Conservation (phyloP, 2,113 vertebrate genomes). For the Fregetta grallaria region DNA sequence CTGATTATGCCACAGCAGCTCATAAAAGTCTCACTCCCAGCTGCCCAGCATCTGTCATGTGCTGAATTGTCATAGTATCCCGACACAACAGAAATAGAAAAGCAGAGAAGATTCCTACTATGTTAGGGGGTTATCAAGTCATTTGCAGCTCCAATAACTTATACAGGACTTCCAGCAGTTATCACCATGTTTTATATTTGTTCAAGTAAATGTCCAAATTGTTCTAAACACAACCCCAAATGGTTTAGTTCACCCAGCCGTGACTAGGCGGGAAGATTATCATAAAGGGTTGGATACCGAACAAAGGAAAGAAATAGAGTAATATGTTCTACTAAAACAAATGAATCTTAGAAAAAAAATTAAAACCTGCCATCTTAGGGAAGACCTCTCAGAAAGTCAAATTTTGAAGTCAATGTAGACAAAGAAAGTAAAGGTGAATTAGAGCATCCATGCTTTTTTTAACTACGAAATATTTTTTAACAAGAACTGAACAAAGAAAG, state of each 20-base stretch:
- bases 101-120: not conserved
- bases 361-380: not conserved
- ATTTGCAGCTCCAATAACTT: not conserved
- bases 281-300: not conserved
- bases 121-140: not conserved
- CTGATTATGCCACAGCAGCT: not conserved
- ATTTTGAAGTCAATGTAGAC: not conserved
- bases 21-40: not conserved
- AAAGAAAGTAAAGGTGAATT: not conserved
- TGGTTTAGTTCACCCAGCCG: not conserved
- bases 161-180: not conserved
- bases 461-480: not conserved
- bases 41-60: not conserved
- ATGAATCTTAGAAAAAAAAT: not conserved
- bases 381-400: not conserved
- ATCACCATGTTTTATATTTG: not conserved
- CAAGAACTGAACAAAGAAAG: not conserved
- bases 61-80: not conserved
- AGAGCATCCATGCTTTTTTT: not conserved
- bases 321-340: slow-evolving; percentile 14
- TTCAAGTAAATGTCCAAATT: not conserved
- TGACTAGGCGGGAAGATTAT: not conserved
- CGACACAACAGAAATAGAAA: not conserved
- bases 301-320: slow-evolving; percentile 10
- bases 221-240: slow-evolving; percentile 18